A percentile compares a stretch with the other conserved stretches of the same genome.
These are phyloP conservation scores for Axinella damicornis DNA, from an alignment of 37 sponge, comb jelly and placozoan genomes.

Conservation along the genomic window DNA sequence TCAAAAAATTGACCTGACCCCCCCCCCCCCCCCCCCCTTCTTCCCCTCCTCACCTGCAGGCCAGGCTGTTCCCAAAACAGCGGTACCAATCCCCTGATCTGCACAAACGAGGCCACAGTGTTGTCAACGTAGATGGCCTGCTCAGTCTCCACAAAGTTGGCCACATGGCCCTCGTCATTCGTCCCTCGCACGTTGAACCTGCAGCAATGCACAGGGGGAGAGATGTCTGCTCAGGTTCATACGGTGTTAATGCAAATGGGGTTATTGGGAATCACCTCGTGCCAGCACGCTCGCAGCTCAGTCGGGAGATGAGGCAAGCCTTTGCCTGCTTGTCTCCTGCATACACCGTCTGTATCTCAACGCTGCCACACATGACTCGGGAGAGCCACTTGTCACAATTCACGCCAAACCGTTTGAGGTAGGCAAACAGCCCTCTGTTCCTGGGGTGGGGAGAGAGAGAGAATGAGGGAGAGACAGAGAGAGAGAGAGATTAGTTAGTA, in stretches of 20 bases:
- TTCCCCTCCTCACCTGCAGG: slow-evolving; percentile 54
- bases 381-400: slow-evolving; percentile 74
- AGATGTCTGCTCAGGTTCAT: too few relatives aligned
- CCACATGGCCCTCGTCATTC: slow-evolving; percentile 93
- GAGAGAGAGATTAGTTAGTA: too few relatives aligned
- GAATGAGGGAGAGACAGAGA: too few relatives aligned
- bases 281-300: slow-evolving; percentile 96
- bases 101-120: slow-evolving; percentile 80
- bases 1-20: too few relatives aligned
- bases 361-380: slow-evolving; percentile 89
- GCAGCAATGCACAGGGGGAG: too few relatives aligned
- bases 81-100: slow-evolving; percentile 94
- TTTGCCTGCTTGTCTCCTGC: slow-evolving; percentile 85
- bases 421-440: slow-evolving; percentile 79
- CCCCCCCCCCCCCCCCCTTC: too few relatives aligned
- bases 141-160: slow-evolving; percentile 99
- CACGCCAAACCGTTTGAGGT: slow-evolving; percentile 80
- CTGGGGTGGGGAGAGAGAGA: slow-evolving; percentile 35
- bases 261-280: slow-evolving; percentile 61
- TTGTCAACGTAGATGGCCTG: slow-evolving; percentile 74
- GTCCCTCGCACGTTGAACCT: slow-evolving; percentile 91
- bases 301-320: slow-evolving; percentile 80
- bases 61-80: slow-evolving; percentile 98
- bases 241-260: too few relatives aligned
- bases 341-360: slow-evolving; percentile 89